These are phyloP conservation scores for Noctuana brunneofusca DNA, from an alignment of 2,888 invertebrate genomes.

Conservation along the genomic window DNA sequence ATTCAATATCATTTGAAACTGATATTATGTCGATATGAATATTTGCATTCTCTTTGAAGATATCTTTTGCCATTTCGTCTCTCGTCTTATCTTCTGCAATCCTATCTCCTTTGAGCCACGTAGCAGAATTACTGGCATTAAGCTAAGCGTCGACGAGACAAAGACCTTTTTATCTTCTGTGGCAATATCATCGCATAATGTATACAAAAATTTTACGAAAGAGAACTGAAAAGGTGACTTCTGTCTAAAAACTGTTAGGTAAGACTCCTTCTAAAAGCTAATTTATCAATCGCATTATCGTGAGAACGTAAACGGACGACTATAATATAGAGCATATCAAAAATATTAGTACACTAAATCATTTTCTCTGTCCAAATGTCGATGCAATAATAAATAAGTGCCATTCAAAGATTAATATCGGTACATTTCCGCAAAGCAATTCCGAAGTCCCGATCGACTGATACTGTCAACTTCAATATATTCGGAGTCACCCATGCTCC, in stretches of 20 bases:
- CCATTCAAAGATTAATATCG: slow-evolving; percentile 34
- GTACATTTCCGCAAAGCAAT: slow-evolving; percentile 31
- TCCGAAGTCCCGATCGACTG: slow-evolving; percentile 32
- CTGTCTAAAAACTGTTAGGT: too few species aligned
- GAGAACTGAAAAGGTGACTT: neutral
- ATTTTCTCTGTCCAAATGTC: neutral
- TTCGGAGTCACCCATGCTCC: neutral
- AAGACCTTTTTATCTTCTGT: neutral
- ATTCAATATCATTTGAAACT: slow-evolving; percentile 21
- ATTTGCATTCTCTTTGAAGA: slow-evolving; percentile 2
- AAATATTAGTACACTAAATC: neutral
- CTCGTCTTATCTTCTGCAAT: neutral
- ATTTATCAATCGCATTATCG: too few species aligned
- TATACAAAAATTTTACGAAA: neutral
- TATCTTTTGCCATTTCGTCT: neutral
- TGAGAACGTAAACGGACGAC: too few species aligned
- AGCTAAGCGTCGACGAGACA: neutral
- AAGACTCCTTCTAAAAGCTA: neutral
- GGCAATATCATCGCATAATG: neutral
- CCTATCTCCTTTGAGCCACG: neutral
- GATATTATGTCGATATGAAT: slow-evolving; percentile 27
- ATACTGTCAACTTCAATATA: slow-evolving; percentile 36
- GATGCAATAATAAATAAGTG: slow-evolving; percentile 5
- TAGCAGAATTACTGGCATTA: slow-evolving; percentile 7
- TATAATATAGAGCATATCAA: too few species aligned